Evolutionary conservation across 2,113 vertebrate genomes (phyloP).

Genomic region (Cercocebus atys): DNA sequence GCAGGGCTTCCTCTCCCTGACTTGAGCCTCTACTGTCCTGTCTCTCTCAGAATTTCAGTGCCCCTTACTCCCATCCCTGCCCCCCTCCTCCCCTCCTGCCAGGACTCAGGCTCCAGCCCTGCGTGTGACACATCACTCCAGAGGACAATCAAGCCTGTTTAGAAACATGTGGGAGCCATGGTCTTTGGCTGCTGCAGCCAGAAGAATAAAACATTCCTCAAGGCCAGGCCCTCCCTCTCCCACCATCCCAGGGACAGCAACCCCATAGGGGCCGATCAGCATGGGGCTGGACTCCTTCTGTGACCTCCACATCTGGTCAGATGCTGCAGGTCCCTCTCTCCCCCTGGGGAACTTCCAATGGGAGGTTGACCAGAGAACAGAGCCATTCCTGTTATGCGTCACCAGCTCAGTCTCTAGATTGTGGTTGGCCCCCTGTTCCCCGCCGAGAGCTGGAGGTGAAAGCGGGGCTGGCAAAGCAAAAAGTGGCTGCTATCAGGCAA

Average conservation of each 20-base stretch:
- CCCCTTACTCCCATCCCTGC: not conserved
- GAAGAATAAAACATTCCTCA: constrained; percentile 42
- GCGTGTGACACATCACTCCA: constrained; percentile 12
- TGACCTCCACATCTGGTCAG: constrained; percentile 73
- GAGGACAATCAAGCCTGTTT: constrained; percentile 47
- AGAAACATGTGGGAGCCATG: constrained; percentile 62
- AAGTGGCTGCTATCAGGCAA: not conserved
- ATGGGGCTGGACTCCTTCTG: not conserved
- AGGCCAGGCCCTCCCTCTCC: constrained; percentile 21
- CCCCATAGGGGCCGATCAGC: constrained; percentile 21
- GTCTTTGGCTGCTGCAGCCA: constrained; percentile 37
- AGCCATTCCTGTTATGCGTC: not conserved
- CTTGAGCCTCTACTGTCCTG: not conserved
- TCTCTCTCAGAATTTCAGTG: not conserved
- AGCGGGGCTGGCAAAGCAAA: not conserved
- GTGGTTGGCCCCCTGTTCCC: not conserved
- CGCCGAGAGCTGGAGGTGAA: not conserved
- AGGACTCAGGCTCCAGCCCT: constrained; percentile 11
- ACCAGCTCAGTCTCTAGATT: not conserved
- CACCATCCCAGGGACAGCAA: not conserved
- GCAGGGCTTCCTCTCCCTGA: not conserved
- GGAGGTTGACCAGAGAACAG: constrained; percentile 33
- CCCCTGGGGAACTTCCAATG: constrained; percentile 19
- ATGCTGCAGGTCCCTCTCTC: constrained; percentile 21
- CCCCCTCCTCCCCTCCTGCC: not conserved